Base-by-base conservation (phyloP, 2,797 vertebrate genomes). In the Alfaro cultratus region DNA sequence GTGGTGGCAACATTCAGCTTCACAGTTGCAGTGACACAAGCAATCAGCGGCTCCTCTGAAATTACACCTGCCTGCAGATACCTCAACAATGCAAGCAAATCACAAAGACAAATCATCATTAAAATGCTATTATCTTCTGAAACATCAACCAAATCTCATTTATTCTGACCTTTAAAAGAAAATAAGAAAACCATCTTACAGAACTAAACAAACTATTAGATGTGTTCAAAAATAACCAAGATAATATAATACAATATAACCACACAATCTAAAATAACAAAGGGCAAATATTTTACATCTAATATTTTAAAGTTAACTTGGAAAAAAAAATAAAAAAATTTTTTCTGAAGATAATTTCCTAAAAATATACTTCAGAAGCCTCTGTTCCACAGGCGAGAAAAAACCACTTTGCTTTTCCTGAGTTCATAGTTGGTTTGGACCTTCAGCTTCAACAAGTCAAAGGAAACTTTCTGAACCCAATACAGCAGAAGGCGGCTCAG, bases 131-230 rank as follows among this genome's bases (percentile, higher is more conserved):
- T 91, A 77, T 73, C 79, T 79, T 77, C 85, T 90, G 82, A 91
- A 93, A 91, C 84, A n/a, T 75, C 89, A 77, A 86, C 67, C 51
- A 57, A 85, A 87, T 81, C 70, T 55, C 53, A 87, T 92, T 92
- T 85, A 57, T 73, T 71, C 74, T 91, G 91, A 94, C 92, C 94
- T 95, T 94, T 92, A 86, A 74, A 73, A 83, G 76, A 84, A 80
- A 76, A 75, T 10, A 79, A 78, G 71, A 80, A n/a, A 83, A 46
- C 57, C 46, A 49, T 36, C 57, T 43, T 78, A 23, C 29, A 57
- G 2, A 71, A 71, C 12, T 80, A 60, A 53, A 64, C 9, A 49
- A 41, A 36, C 43, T 41, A 62, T 85, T 55, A 68, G 26, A 26
- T 46, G 74, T 49, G 57, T 85, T 81, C 47, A 23, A 26, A 43